These are phyloP conservation scores for Melipona quadrifasciata DNA, from an alignment of 1,140 invertebrate genomes.

Conservation along the genomic window DNA sequence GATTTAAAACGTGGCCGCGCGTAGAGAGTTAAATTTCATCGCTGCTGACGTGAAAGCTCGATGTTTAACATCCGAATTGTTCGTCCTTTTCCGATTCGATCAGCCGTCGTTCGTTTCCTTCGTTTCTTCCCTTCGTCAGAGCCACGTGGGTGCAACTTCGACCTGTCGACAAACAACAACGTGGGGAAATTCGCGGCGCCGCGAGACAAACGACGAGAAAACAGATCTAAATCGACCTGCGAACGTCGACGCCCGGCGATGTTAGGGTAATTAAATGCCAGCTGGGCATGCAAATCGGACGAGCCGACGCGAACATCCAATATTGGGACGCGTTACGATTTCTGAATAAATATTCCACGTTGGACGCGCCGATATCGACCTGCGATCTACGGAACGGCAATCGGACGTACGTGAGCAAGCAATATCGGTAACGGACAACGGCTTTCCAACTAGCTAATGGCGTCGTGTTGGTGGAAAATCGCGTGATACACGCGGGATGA, in stretches of 20 bases:
- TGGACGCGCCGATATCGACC: slow-evolving; percentile 42
- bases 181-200: neutral
- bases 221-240: neutral
- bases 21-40: neutral
- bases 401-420: slow-evolving; percentile 54
- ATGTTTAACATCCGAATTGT: too few relatives aligned
- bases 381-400: slow-evolving; percentile 23
- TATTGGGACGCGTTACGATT: slow-evolving; percentile 27
- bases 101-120: neutral
- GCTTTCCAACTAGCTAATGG: slow-evolving; percentile 34
- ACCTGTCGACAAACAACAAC: too few relatives aligned
- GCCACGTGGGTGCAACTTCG: too few relatives aligned
- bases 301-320: neutral
- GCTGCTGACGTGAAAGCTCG: neutral
- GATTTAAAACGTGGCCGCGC: neutral
- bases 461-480: neutral
- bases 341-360: slow-evolving; percentile 58
- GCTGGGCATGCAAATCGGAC: neutral
- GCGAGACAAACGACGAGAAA: neutral
- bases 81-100: neutral
- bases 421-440: slow-evolving; percentile 7
- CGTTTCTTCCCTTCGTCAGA: too few relatives aligned
- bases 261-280: slow-evolving; percentile 38
- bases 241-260: neutral
- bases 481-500: neutral